Evolutionary conservation across 2,113 vertebrate genomes (phyloP), one percentile per base, ranked within the genome.

Genomic region (Syngnathus typhle): DNA sequence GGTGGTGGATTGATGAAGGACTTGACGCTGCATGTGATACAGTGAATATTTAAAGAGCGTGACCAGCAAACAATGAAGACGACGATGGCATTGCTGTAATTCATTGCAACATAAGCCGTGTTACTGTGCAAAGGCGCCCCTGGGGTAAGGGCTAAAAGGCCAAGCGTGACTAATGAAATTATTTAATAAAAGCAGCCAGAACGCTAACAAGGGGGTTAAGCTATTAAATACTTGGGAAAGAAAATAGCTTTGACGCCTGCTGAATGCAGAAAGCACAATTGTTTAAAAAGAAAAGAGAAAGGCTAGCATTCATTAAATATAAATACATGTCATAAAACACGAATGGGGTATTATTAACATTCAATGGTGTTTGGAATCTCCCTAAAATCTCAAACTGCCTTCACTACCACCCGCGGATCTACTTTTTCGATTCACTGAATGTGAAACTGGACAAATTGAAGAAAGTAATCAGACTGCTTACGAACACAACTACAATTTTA

Each of bases 91-190:
- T 70, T 67, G 49, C 46, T 44, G 43, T 16, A 62, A 63, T 72
- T 75, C 71, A 75, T 23, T 1, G 58, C 61, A 59, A 72, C 75
- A 71, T 70, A 70, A 84, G 73, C 69, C 67, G 23, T 44, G 15
- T 51, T 9, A 67, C 49, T 88, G 85, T 88, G 72, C 68, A 16
- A 46, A 27, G 21, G 15, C 44, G 76, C 75, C 84, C 69, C 41
- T 32, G 66, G 38, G 84, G 75, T 69, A 59, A 67, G 71, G 81
- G 78, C 86, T 66, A 65, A 61, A 18, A 62, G 76, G 84, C 69
- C 85, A 81, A 65, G 80, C 74, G 68, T 64, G 69, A 80, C 79
- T 68, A 84, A 87, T 75, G 44, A 18, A 65, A 80, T 78, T 55
- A 79, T 70, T 80, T 78, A 84, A 79, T 69, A 77, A 81, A 75